Base-by-base conservation (phyloP, 1,140 invertebrate genomes). In the Eulimnadia texana region DNA sequence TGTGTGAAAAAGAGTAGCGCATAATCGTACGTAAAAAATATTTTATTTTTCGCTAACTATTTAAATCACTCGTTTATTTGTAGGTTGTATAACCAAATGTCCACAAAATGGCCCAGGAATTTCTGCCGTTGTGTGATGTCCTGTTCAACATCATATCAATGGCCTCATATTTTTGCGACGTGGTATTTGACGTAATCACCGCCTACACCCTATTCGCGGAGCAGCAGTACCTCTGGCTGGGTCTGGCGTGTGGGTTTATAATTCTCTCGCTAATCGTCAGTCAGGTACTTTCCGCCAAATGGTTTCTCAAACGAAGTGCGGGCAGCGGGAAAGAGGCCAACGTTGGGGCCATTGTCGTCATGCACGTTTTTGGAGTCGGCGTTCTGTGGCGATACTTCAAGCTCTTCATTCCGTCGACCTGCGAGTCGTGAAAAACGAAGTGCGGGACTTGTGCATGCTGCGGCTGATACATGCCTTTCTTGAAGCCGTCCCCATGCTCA, bases 61-160 rank as follows among this genome's bases (percentile, higher is more conserved):
- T n/a, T n/a, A n/a, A n/a, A n/a, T n/a, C n/a, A n/a, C n/a, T n/a
- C n/a, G n/a, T n/a, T n/a, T n/a, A n/a, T 42, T 42, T 9, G 33
- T 9, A 42, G 33, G 6, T 42, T 42, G 6, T 16, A 16, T 42
- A 16, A 42, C 16, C n/a, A 42, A 42, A 42, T 42, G 33, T 42
- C 33, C 33, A 42, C 28, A 65, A 55, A 51, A 68, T 68, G 67
- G 55, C 64, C 50, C 67, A 70, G 65, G 85, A 90, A 77, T 89
- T 90, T 72, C 77, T 90, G 70, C 86, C 86, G 62, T 77, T 92
- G 64, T 92, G 88, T 77, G 88, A 92, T 76, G 84, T 90, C 47
- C 76, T 92, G 6, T 93, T 93, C 77, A 92, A 92, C 72, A 86
- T 93, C 70, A 89, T 92, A 63, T 91, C 88, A 11, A 74, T 93